These are phyloP conservation scores for Colletes collaris DNA, from an alignment of 2,888 invertebrate genomes.

Conservation along the genomic window DNA sequence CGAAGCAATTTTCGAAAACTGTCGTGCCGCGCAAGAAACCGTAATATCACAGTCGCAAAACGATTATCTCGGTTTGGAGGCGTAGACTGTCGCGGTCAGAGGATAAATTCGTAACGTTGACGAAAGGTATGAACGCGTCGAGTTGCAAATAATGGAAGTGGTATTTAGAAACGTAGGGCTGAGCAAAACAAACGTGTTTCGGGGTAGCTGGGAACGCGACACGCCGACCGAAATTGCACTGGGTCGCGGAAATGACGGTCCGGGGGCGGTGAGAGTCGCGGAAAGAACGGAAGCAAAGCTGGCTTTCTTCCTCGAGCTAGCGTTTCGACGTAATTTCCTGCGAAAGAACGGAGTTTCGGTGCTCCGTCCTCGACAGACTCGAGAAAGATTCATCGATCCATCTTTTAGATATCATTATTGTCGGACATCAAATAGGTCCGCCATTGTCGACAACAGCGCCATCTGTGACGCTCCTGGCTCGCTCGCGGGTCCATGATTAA, in stretches of 20 bases:
- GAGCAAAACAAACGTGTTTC: slow-evolving; percentile 32
- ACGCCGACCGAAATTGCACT: slow-evolving; percentile 36
- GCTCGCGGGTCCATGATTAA: no score
- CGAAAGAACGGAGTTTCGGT: slow-evolving; percentile 10
- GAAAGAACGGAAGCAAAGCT: slow-evolving; percentile 42
- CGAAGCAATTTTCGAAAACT: not conserved
- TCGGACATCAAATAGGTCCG: no score
- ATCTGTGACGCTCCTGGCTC: no score
- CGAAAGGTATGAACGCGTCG: slow-evolving; percentile 33
- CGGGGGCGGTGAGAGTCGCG: slow-evolving; percentile 28
- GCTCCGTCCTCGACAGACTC: no score
- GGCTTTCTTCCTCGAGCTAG: slow-evolving; percentile 33
- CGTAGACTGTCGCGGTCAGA: not conserved
- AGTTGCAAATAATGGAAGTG: slow-evolving; percentile 29
- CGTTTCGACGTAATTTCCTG: slow-evolving; percentile 67
- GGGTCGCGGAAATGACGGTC: slow-evolving; percentile 57
- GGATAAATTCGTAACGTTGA: slow-evolving; percentile 35
- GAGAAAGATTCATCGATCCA: no score
- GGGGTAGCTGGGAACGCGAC: not conserved
- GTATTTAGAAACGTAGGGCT: slow-evolving; percentile 10
- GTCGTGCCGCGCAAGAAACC: slow-evolving; percentile 5
- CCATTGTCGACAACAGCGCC: no score
- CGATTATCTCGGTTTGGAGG: slow-evolving; percentile 16
- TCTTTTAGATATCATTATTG: no score
- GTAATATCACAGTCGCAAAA: slow-evolving; percentile 27